A percentile compares a stretch with the other conserved stretches of the same genome.
phyloP scores from a whole-genome alignment of 1,140 invertebrate genomes.

The Drosophila bipectinata region DNA sequence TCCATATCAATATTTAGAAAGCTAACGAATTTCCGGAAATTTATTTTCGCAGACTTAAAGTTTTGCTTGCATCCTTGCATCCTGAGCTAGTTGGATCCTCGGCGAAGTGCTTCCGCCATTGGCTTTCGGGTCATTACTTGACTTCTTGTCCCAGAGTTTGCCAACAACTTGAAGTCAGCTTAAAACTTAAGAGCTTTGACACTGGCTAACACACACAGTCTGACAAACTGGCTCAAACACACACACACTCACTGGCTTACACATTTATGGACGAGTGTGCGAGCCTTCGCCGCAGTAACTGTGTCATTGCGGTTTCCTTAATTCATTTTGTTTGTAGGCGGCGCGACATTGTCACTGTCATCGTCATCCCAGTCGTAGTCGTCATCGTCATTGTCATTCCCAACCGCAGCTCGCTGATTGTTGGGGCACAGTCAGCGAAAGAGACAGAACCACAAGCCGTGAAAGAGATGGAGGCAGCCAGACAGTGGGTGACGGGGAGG shows the following conservation, averaged over 20 bases:
- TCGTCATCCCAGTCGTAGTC: constrained; percentile 41
- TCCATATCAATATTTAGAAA: constrained; percentile 21
- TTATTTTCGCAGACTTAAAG: constrained; percentile 37
- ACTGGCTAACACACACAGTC: constrained; percentile 12
- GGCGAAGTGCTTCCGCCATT: constrained; percentile 43
- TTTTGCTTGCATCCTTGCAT: constrained; percentile 26
- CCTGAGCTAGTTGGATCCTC: constrained; percentile 15
- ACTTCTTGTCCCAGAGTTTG: constrained; percentile 51
- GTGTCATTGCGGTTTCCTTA: constrained; percentile 81
- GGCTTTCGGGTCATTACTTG: constrained; percentile 49
- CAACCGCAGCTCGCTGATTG: constrained; percentile 61
- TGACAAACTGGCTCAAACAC: not conserved
- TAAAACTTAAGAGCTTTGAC: constrained; percentile 40
- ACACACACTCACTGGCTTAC: not conserved
- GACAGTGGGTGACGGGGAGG: not conserved
- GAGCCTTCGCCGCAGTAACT: constrained; percentile 68
- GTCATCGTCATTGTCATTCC: constrained; percentile 36
- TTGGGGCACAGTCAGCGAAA: constrained; percentile 18
- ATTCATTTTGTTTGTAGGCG: constrained; percentile 80
- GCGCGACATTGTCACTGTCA: constrained; percentile 59
- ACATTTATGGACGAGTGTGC: constrained; percentile 12
- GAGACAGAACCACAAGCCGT: constrained; percentile 3
- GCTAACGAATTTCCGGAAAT: constrained; percentile 35
- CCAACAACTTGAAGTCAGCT: constrained; percentile 56
- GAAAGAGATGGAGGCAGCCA: constrained; percentile 19